Conservation (phyloP, 2,113 vertebrate species). For the Thamnophis sirtalis region DNA sequence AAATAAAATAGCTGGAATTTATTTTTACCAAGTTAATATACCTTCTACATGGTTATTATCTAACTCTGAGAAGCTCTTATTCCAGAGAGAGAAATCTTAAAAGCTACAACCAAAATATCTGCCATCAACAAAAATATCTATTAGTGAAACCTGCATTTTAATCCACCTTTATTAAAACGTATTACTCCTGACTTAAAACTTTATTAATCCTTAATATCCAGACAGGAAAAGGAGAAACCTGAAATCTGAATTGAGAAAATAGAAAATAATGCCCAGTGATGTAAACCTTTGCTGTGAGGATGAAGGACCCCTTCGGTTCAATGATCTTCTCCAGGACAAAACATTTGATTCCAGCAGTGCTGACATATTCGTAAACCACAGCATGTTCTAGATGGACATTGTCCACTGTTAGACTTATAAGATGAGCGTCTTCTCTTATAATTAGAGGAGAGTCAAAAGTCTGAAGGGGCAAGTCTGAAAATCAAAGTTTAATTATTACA, state of each 20-base stretch:
- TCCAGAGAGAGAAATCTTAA: not conserved
- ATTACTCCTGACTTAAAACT: not conserved
- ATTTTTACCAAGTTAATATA: not conserved
- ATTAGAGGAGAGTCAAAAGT: constrained; percentile 48
- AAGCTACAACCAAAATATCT: not conserved
- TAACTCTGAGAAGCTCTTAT: not conserved
- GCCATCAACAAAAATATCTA: not conserved
- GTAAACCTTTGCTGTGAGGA: constrained; percentile 88
- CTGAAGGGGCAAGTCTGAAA: constrained; percentile 60
- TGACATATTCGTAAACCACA: constrained; percentile 91
- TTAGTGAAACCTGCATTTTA: not conserved
- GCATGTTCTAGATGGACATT: constrained; percentile 91
- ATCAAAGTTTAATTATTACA: constrained; percentile 19
- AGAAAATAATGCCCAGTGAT: not conserved
- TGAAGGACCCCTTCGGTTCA: constrained; percentile 90
- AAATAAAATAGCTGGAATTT: not conserved
- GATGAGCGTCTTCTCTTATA: constrained; percentile 65
- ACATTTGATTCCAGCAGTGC: constrained; percentile 87
- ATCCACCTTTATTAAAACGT: not conserved
- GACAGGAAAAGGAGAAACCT: not conserved
- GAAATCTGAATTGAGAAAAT: not conserved
- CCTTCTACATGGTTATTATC: not conserved
- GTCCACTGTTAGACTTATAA: constrained; percentile 89
- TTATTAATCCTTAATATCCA: not conserved
- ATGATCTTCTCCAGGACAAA: constrained; percentile 93